A percentile compares a stretch with the other conserved stretches of the same genome.
Conservation (phyloP, 2,113 vertebrate species). For the Eira barbara region DNA sequence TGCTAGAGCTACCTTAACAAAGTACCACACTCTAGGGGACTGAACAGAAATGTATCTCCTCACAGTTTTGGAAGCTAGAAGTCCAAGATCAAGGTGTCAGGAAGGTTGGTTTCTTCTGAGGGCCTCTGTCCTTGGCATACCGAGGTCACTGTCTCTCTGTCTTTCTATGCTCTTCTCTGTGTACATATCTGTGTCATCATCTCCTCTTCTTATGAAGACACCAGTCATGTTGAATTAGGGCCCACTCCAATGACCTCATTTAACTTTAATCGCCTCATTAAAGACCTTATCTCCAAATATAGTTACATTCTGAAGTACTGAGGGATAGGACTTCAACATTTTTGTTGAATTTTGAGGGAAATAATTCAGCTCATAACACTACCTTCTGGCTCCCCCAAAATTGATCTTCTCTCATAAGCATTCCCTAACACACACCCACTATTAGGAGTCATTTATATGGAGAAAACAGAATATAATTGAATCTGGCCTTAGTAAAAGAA, state of each 20-base stretch:
- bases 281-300: neutral
- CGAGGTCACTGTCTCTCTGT: neutral
- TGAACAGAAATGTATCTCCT: neutral
- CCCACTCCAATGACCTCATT: neutral
- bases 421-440: fast-evolving
- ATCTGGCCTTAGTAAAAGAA: neutral
- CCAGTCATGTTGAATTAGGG: neutral
- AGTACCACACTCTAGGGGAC: neutral
- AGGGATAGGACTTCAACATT: neutral
- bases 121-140: neutral
- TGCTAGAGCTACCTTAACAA: neutral
- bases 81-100: neutral
- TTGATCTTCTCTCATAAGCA: neutral
- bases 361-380: neutral
- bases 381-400: neutral
- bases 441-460: neutral
- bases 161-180: neutral
- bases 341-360: neutral
- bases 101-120: neutral
- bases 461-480: neutral
- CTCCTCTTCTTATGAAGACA: neutral
- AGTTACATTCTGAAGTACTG: neutral
- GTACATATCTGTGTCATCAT: neutral
- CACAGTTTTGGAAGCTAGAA: neutral
- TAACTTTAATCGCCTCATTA: neutral